Evolutionary conservation across 2,888 invertebrate genomes (phyloP).

Genomic region (Nasonia oneida): DNA sequence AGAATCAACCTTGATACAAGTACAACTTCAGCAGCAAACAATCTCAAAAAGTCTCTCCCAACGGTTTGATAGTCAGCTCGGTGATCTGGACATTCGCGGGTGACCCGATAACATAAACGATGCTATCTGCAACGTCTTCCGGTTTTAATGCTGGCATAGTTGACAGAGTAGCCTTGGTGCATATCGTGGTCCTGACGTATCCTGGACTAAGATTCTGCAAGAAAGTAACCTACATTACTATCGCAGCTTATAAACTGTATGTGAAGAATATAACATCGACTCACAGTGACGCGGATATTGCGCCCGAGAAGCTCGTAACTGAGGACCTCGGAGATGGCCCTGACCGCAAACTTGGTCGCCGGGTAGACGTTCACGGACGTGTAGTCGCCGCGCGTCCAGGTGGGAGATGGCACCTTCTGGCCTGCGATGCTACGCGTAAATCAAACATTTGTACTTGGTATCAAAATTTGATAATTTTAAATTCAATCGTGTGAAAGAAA

Average conservation of each 20-base stretch:
- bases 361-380: slow-evolving; percentile 79
- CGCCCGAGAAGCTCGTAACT: slow-evolving; percentile 80
- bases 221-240: background rate
- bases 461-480: no score
- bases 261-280: background rate
- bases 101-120: background rate
- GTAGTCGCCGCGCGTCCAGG: background rate
- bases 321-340: slow-evolving; percentile 81
- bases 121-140: background rate
- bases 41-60: background rate
- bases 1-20: no score
- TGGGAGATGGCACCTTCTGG: slow-evolving; percentile 74
- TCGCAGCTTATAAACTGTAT: background rate
- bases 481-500: background rate
- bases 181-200: background rate
- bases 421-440: slow-evolving; percentile 75
- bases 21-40: no score
- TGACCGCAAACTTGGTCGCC: slow-evolving; percentile 82
- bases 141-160: background rate
- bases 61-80: background rate
- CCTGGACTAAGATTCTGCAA: background rate
- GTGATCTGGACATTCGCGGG: background rate
- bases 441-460: no score
- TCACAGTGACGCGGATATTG: slow-evolving; percentile 67
- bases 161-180: background rate